Evolutionary conservation across 2,113 vertebrate genomes (phyloP).

Genomic region (Falcunculus frontatus): DNA sequence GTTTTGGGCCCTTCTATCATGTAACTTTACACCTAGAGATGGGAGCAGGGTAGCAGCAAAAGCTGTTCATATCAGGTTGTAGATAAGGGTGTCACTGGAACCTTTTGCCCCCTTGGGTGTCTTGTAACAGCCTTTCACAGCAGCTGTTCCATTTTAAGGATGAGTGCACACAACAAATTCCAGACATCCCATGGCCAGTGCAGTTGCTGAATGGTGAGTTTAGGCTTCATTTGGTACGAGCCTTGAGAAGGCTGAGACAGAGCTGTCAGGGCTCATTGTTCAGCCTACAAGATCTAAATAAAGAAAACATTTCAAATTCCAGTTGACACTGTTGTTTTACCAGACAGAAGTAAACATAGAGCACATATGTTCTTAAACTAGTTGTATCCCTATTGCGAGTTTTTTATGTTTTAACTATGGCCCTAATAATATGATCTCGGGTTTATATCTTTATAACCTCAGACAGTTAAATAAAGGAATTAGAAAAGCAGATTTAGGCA

Average conservation of each 20-base stretch:
- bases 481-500: background rate
- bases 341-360: constrained; percentile 20
- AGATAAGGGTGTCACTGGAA: constrained; percentile 57
- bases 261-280: constrained; percentile 67
- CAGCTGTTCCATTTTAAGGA: constrained; percentile 76
- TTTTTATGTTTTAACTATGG: background rate
- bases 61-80: constrained; percentile 40
- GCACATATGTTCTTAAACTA: background rate
- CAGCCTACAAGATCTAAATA: constrained; percentile 54
- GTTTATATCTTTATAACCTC: background rate
- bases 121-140: constrained; percentile 61
- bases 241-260: constrained; percentile 53
- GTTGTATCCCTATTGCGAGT: background rate
- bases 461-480: background rate
- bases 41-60: constrained; percentile 37
- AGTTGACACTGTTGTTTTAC: constrained; percentile 26
- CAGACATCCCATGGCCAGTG: constrained; percentile 56
- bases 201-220: constrained; percentile 70
- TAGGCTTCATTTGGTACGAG: constrained; percentile 59
- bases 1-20: background rate
- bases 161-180: constrained; percentile 73
- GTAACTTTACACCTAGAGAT: constrained; percentile 37
- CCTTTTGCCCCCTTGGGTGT: constrained; percentile 55
- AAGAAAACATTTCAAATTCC: constrained; percentile 65
- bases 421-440: background rate